Base-by-base conservation (phyloP, 2,888 invertebrate genomes). In the Lasiommata megera region DNA sequence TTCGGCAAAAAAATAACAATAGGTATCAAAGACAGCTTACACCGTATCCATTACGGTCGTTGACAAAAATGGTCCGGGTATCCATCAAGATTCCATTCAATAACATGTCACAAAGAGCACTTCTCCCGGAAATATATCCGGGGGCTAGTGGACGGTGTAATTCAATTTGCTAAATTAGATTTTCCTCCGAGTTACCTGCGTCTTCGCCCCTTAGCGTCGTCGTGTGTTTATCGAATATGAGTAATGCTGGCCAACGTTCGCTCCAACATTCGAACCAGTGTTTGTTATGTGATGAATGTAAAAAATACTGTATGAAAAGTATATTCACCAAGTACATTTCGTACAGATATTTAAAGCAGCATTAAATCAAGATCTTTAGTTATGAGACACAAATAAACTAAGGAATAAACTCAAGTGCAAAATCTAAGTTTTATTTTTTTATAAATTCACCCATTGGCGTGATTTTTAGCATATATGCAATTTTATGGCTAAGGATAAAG, bases 151-250 rank as follows among this genome's bases (percentile, higher is more conserved):
- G 84, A 84, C 84, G 77, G 72, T 79, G 82, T 85, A 82, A 89
- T 88, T 87, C 89, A 88, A 89, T 89, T 89, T 89, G 69, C 62
- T 64, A 84, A 88, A 89, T 89, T 85, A 87, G 84, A 88, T 89
- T 88, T 86, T 81, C 82, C 79, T 77, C 76, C 76, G 71, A 80
- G 83, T 88, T 88, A 89, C 89, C 89, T 89, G 88, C 84, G 68
- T 75, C 77, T 71, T 74, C 76, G 74, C 77, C 79, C 80, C 76
- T 73, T 71, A 67, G 66, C 62, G 64, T 73, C 72, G 68, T 50
- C 69, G 72, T 73, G 70, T 70, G 52, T 52, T 52, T 71, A 64
- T 67, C 63, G 70, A 69, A 70, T 70, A 68, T 61, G 66, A 66
- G 60, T 71, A 70, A 68, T 72, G 67, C 63, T 63, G 55, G 66